A percentile compares a stretch with the other conserved stretches of the same genome.
These are phyloP conservation scores for Mimas tiliae DNA, from an alignment of 2,888 invertebrate genomes.

Conservation along the genomic window DNA sequence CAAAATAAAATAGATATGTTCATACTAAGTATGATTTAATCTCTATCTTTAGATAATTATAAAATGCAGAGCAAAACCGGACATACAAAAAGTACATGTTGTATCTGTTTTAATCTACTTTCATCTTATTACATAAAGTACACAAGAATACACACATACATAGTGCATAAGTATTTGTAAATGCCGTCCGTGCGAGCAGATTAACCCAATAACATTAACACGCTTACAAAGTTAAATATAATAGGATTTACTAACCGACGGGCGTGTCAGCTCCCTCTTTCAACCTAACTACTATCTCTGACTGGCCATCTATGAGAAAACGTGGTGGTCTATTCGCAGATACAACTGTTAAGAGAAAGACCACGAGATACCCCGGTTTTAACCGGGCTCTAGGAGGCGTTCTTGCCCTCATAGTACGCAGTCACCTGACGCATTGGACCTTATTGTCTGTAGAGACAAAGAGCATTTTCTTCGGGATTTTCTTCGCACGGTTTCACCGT, in stretches of 20 bases:
- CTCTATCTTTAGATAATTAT: not conserved
- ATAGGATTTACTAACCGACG: slow-evolving; percentile 86
- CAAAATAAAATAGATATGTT: no score
- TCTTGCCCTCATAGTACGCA: slow-evolving; percentile 59
- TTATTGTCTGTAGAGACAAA: slow-evolving; percentile 55
- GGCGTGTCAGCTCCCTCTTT: slow-evolving; percentile 95
- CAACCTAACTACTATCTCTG: slow-evolving; percentile 94
- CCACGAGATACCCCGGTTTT: slow-evolving; percentile 60
- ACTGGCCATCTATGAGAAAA: slow-evolving; percentile 94
- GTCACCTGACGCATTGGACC: slow-evolving; percentile 69
- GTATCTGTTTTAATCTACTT: not conserved
- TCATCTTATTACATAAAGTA: slow-evolving; percentile 18
- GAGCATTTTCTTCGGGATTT: slow-evolving; percentile 69
- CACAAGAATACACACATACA: not conserved
- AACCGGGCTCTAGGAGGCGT: slow-evolving; percentile 71
- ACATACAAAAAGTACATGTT: not conserved
- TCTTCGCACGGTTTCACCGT: slow-evolving; percentile 78
- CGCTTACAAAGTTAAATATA: slow-evolving; percentile 18
- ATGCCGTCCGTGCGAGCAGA: slow-evolving; percentile 10
- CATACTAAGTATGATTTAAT: no score
- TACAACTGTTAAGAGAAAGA: slow-evolving; percentile 53
- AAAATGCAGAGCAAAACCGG: not conserved
- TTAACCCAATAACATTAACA: slow-evolving; percentile 14
- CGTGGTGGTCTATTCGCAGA: slow-evolving; percentile 92
- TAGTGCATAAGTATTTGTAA: slow-evolving; percentile 13